Evolutionary conservation across 2,888 invertebrate genomes (phyloP).

Genomic region (Mongoloraphidia duomilia): DNA sequence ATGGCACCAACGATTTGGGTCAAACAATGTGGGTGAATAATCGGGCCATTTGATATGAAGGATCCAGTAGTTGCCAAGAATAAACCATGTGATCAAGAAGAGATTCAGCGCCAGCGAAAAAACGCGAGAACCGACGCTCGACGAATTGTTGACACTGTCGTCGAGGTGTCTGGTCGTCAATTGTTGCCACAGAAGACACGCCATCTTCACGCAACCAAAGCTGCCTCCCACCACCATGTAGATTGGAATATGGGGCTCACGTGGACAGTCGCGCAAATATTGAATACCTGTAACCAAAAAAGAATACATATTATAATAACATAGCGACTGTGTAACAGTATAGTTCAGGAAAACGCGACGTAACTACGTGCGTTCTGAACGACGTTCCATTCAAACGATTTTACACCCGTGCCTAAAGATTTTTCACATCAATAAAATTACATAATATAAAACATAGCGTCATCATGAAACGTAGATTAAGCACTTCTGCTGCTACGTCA

Average conservation of each 20-base stretch:
- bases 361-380: no score
- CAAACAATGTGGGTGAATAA: slow-evolving; percentile 53
- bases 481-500: no score
- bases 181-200: slow-evolving; percentile 51
- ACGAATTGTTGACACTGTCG: slow-evolving; percentile 25
- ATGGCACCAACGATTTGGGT: slow-evolving; percentile 69
- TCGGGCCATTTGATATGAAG: slow-evolving; percentile 63
- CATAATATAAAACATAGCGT: no score
- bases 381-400: no score
- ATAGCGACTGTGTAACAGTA: no score
- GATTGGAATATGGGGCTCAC: slow-evolving; percentile 60
- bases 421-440: no score
- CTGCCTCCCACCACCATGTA: slow-evolving; percentile 77
- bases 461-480: no score
- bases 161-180: slow-evolving; percentile 39
- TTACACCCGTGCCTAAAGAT: no score
- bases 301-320: slow-evolving; percentile 4
- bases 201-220: slow-evolving; percentile 54
- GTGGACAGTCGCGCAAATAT: slow-evolving; percentile 64
- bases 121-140: slow-evolving; percentile 39
- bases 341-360: no score
- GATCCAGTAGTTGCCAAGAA: slow-evolving; percentile 67
- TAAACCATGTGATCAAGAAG: slow-evolving; percentile 62
- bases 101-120: slow-evolving; percentile 51
- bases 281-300: slow-evolving; percentile 50